A percentile compares a stretch with the other conserved stretches of the same genome.
These are phyloP conservation scores for Poeciliopsis turrubarensis DNA, from an alignment of 2,113 vertebrate genomes.

Conservation along the genomic window DNA sequence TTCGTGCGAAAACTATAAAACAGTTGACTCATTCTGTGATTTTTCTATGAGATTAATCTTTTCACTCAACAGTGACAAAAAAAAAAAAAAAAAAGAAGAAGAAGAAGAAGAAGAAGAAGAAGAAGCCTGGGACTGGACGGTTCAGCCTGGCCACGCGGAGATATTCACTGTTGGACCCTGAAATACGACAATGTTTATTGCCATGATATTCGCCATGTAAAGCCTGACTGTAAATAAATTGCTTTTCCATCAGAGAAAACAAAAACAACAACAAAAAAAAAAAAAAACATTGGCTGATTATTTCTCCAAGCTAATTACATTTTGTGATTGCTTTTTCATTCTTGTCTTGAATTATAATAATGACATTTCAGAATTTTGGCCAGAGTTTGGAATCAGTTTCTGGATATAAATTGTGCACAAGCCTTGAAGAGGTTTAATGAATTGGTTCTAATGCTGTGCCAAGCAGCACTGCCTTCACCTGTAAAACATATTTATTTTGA, in stretches of 20 bases:
- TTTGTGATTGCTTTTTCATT: neutral
- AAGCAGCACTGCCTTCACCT: neutral
- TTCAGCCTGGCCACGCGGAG: neutral
- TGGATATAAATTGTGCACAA: neutral
- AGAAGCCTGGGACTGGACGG: neutral
- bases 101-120: no score
- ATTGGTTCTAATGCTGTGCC: neutral
- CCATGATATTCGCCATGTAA: neutral
- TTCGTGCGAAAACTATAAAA: neutral
- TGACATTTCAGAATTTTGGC: neutral
- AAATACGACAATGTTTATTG: neutral
- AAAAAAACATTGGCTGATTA: neutral
- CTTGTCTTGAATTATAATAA: neutral
- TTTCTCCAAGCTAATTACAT: neutral
- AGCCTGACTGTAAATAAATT: constrained; percentile 36
- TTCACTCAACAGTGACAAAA: neutral
- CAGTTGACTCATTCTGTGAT: neutral
- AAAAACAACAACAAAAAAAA: no score
- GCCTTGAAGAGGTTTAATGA: neutral
- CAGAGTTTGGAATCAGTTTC: neutral
- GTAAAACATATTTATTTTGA: neutral
- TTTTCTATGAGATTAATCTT: neutral
- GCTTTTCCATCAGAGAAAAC: constrained; percentile 7
- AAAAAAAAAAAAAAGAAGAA: neutral
- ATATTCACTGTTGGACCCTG: neutral